Evolutionary conservation across 2,888 invertebrate species (phyloP), one percentile per base, ranked within the genome.

Genomic region (Drosophila diplacantha): DNA sequence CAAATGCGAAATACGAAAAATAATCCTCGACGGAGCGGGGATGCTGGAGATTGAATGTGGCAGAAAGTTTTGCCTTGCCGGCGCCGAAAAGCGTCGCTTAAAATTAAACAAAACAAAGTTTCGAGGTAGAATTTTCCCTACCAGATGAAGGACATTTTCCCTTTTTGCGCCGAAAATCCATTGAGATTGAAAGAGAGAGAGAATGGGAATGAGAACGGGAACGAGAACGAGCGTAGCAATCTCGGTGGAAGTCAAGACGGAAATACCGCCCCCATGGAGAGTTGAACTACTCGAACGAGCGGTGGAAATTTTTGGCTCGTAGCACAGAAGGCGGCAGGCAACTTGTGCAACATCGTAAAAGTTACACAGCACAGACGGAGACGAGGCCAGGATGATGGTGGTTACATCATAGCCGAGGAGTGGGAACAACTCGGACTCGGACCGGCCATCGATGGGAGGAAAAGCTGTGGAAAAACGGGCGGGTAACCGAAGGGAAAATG

Each of bases 51-150:
- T 59, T 59, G 57, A 59, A 56, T 62, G 44, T 56, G 55, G 73
- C 56, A 32, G 57, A 75, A 81, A 80, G 63, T 80, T 82, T 65
- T 71, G 71, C 63, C 58, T 51, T 37, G 56, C 37, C 20, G 53
- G 34, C 44, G 34, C 11, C 37, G 46, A 60, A 73, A 74, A 66
- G 51, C 71, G 80, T 81, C 78, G 76, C 69, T 74, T 81, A 67
- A 68, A 67, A 68, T 71, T 75, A 79, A 83, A 75, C 81, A 81
- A 77, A 77, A 73, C 75, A 71, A 69, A 73, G 75, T 65, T 69
- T 72, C 46, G 37, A 52, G 69, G 43, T 55, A 37, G 35, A 43
- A 24, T 54, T 60, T 61, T 41, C 35, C 38, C 35, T 12, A 8
- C 50, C 55, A 38, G 56, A 44, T 50, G 50, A 49, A 65, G 50